These are phyloP conservation scores for Daubentonia madagascariensis DNA, from an alignment of 2,113 vertebrate genomes.

Conservation along the genomic window DNA sequence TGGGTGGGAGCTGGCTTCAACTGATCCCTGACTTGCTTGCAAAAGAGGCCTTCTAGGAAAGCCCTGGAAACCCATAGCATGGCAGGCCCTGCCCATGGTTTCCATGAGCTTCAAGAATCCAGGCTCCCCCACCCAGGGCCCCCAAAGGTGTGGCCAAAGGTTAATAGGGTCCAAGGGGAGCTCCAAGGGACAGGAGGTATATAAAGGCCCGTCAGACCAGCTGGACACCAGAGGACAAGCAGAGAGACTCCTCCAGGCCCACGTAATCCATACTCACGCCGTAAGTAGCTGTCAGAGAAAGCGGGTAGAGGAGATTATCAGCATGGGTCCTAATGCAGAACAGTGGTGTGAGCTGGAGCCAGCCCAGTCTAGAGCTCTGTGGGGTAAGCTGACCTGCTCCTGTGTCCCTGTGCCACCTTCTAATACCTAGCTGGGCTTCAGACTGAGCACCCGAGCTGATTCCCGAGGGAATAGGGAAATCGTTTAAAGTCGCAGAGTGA, in stretches of 20 bases:
- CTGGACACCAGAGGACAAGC: background rate
- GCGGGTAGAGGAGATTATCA: accelerated
- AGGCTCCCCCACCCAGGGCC: background rate
- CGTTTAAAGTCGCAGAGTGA: background rate
- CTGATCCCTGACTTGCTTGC: accelerated
- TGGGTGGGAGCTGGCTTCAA: background rate
- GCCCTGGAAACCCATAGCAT: accelerated
- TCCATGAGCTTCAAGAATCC: constrained; percentile 31
- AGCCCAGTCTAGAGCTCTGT: background rate
- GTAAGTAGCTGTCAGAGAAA: background rate
- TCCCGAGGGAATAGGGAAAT: background rate
- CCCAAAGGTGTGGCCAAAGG: constrained; percentile 31
- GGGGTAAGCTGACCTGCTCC: background rate
- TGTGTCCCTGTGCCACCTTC: background rate
- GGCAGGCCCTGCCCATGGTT: background rate
- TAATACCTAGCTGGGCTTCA: background rate
- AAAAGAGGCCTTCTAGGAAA: background rate
- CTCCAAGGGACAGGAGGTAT: background rate
- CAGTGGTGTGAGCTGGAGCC: background rate
- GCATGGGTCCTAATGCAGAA: background rate
- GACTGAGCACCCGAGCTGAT: background rate
- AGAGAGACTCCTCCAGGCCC: background rate
- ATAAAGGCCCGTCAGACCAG: background rate
- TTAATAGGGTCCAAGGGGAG: background rate
- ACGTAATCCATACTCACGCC: accelerated